Evolutionary conservation across 2,888 invertebrate species (phyloP).

Genomic region (Pseudolycoriella hygida): DNA sequence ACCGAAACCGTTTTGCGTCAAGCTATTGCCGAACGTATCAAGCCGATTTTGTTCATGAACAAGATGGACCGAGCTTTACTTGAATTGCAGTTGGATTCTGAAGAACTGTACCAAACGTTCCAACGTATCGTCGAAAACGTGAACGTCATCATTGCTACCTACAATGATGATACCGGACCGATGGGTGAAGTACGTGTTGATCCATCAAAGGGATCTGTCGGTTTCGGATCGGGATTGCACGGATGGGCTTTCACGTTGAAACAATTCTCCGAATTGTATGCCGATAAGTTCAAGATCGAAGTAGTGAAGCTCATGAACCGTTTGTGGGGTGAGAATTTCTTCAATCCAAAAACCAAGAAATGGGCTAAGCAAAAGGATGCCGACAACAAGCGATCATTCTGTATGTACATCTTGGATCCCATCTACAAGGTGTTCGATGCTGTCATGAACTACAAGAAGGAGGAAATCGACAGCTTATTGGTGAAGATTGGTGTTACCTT

Average conservation of each 20-base stretch:
- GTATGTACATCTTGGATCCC: constrained; percentile 96
- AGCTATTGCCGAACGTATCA: constrained; percentile 98
- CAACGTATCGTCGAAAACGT: constrained; percentile 99
- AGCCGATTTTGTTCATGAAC: constrained; percentile 99
- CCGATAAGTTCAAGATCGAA: constrained; percentile 97
- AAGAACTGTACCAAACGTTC: constrained; percentile 97
- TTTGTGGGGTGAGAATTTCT: constrained; percentile 99
- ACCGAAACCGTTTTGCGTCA: constrained; percentile 99
- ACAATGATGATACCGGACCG: constrained; percentile 91
- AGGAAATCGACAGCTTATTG: constrained; percentile 73
- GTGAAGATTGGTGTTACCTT: constrained; percentile 83
- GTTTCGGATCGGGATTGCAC: constrained; percentile 98
- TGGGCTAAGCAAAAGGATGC: constrained; percentile 86
- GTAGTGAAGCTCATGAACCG: constrained; percentile 92
- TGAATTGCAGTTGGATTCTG: constrained; percentile 89
- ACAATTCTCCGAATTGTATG: constrained; percentile 98
- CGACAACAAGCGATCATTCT: constrained; percentile 93
- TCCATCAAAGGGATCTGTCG: constrained; percentile 96
- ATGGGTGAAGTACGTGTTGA: constrained; percentile 99
- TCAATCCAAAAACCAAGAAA: constrained; percentile 92
- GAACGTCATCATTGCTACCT: constrained; percentile 99
- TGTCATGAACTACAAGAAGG: constrained; percentile 88
- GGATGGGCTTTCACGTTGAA: constrained; percentile 99
- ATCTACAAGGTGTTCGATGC: constrained; percentile 83
- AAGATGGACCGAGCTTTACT: constrained; percentile 99